A percentile compares a stretch with the other conserved stretches of the same genome.
phyloP scores from a whole-genome alignment of 2,113 vertebrate species.

The Corythornis vintsioides region DNA sequence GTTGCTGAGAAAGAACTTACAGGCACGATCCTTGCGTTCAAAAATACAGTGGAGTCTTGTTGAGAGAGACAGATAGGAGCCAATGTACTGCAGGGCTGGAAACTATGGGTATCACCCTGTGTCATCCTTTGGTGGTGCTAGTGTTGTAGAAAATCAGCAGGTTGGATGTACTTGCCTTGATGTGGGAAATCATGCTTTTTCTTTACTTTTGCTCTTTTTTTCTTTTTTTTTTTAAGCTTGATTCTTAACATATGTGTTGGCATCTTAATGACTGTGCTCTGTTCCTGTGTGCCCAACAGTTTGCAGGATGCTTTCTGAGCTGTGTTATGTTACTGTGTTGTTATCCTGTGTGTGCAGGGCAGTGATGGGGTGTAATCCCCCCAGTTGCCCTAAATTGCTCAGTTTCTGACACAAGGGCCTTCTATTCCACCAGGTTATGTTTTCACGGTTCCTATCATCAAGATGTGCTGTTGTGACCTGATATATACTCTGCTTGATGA shows the following conservation, averaged over 20 bases:
- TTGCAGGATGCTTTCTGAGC: background rate
- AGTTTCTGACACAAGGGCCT: background rate
- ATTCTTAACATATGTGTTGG: background rate
- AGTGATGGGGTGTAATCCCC: background rate
- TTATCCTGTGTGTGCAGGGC: background rate
- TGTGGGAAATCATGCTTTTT: background rate
- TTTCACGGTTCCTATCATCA: background rate
- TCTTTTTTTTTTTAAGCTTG: background rate
- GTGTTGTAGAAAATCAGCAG: slow-evolving; percentile 36
- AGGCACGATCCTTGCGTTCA: background rate
- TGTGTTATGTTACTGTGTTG: background rate
- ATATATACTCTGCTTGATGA: slow-evolving; percentile 11
- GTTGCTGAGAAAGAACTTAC: background rate
- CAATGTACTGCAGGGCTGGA: background rate
- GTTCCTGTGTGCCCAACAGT: background rate
- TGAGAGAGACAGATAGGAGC: slow-evolving; percentile 13
- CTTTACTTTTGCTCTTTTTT: background rate
- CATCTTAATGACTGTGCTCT: background rate
- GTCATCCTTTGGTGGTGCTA: slow-evolving; percentile 63
- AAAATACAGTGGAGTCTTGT: background rate
- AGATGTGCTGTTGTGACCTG: background rate
- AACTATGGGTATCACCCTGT: background rate
- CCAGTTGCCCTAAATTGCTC: background rate
- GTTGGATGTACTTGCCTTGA: background rate
- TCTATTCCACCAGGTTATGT: background rate